Base-by-base conservation (phyloP, 2,888 invertebrate genomes). In the Drosophila heteroneura region DNA sequence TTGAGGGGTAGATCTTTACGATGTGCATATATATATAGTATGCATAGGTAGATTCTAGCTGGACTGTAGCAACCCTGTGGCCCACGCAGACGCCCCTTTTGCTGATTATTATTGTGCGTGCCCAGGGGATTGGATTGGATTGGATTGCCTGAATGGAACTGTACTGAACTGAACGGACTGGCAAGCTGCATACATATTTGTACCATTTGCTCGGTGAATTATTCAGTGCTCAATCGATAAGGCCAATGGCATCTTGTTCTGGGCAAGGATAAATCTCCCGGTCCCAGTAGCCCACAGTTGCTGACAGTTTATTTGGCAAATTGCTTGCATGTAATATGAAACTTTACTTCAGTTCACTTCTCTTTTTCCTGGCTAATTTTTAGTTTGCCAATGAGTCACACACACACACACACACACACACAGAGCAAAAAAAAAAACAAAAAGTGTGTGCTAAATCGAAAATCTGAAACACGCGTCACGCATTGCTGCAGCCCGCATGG, bases 261-360 rank as follows among this genome's bases (percentile, higher is more conserved):
- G 52, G 33, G 35, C 62, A 28, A 1, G 53, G 39, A 59, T 60
- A 57, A 61, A 47, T 30, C 59, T 53, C 39, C 39, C 66, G 59
- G 60, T 30, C 56, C 52, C 59, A 32, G 30, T 59, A 47, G 51
- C 32, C 63, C 52, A 51, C 82, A 70, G 75, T 76, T 83, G 91
- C 88, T 90, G 88, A 90, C 91, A 91, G 91, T 88, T 88, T 88
- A 91, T 91, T 91, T 91, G 91, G 71, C 91, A 91, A 91, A 91
- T 91, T 88, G 91, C 91, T 91, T 82, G 90, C 71, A 91, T 84
- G 91, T 89, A 89, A 89, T 85, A 80, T 76, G 91, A 89, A 89
- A 89, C 88, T 83, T 83, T 80, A 66, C 66, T 71, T 62, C 41
- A 5, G 19, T 37, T 49, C 39, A 19, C 39, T 52, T 62, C n/a